Evolutionary conservation across 2,888 invertebrate genomes (phyloP), one percentile per base, ranked within the genome.

Genomic region (Tetanocera ferruginea): DNA sequence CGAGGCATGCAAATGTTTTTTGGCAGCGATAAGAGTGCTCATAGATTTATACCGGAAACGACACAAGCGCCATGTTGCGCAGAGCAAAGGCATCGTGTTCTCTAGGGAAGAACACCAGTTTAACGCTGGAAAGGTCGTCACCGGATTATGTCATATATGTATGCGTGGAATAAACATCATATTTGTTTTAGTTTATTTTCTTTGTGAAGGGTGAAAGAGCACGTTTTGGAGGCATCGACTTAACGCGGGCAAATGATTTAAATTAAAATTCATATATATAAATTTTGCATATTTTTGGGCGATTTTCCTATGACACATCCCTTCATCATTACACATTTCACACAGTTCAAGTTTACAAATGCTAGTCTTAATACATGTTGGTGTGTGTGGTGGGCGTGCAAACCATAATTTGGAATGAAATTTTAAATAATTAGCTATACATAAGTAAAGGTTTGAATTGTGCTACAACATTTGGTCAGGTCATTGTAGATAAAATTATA

Each of bases 381-480:
- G 51, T 23, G 17, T 73, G 73, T 57, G 55, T 72, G 23, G 14
- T 72, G 64, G 11, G 11, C 31, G 49, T 78, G 69, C 37, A 77
- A 75, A 77, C 78, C 80, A 81, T 80, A 80, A 79, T 78, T 81
- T 62, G 77, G 79, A 55, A 79, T 80, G 78, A 76, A 76, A 66
- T 73, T 64, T 64, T 78, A 72, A 60, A 43, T 11, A 43, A 43
- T 43, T 43, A 43, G 43, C 43, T 43, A 11, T 43, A 43, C 71
- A 67, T 62, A 72, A 76, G 78, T 80, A 76, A 74, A 80, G 83
- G 83, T 83, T 80, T 84, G 84, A 80, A 86, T 85, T 84, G 85
- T 85, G 85, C 85, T 86, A 85, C 85, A 83, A 82, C 83, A 84
- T 85, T 85, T 84, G 85, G 85, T 81, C 84, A 85, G 85, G 85